Evolutionary conservation across 2,888 invertebrate species (phyloP).

Genomic region (Neoscelio sp.): DNA sequence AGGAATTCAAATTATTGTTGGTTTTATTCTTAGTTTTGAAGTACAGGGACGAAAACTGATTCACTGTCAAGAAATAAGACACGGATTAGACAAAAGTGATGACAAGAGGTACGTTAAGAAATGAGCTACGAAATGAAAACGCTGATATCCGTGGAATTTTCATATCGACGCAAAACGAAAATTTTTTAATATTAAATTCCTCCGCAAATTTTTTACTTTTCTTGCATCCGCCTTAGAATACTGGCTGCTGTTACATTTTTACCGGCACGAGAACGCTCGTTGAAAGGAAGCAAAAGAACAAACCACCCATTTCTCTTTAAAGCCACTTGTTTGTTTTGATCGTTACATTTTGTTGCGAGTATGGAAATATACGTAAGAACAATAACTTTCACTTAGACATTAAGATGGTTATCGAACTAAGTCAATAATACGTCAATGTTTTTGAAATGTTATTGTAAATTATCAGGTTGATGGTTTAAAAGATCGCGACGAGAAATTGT

Average conservation of each 20-base stretch:
- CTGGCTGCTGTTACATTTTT: slow-evolving; percentile 57
- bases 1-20: background rate
- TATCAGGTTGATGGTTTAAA: too few relatives aligned
- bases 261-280: slow-evolving; percentile 28
- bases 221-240: slow-evolving; percentile 60
- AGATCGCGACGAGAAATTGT: too few relatives aligned
- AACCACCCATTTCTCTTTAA: slow-evolving; percentile 34
- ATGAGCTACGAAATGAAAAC: slow-evolving; percentile 68
- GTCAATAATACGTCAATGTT: too few relatives aligned
- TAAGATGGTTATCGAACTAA: background rate
- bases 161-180: slow-evolving; percentile 82
- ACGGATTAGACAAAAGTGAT: slow-evolving; percentile 67
- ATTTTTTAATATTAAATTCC: slow-evolving; percentile 83
- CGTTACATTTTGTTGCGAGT: slow-evolving; percentile 20
- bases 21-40: background rate
- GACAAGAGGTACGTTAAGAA: slow-evolving; percentile 63
- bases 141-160: slow-evolving; percentile 82
- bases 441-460: too few relatives aligned
- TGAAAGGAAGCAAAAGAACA: slow-evolving; percentile 37
- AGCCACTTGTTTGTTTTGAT: slow-evolving; percentile 36
- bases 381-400: slow-evolving; percentile 1
- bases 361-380: slow-evolving; percentile 3
- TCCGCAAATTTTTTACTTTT: slow-evolving; percentile 73
- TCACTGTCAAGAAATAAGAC: slow-evolving; percentile 31
- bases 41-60: slow-evolving; percentile 18